A percentile compares a stretch with the other conserved stretches of the same genome.
Evolutionary conservation across 2,888 invertebrate species (phyloP).

Genomic region (Torymus tubicola): DNA sequence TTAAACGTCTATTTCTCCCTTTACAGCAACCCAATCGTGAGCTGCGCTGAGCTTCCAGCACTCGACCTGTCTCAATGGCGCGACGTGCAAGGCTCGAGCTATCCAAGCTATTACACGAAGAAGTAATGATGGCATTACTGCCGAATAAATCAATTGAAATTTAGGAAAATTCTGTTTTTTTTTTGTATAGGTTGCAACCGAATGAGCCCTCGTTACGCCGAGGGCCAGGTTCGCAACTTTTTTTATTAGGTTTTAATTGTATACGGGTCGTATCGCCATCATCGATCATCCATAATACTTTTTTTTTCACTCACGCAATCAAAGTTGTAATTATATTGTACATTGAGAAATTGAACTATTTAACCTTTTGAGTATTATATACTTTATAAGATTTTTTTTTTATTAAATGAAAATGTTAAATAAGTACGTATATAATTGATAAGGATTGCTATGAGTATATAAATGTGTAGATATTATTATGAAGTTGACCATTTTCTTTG

Average conservation of each 20-base stretch:
- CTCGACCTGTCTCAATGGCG: constrained; percentile 83
- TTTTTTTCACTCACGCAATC: constrained; percentile 21
- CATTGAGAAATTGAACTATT: constrained; percentile 48
- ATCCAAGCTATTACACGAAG: too few species aligned
- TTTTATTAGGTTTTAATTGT: too few species aligned
- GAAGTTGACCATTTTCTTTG: constrained; percentile 11
- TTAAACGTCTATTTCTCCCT: background rate
- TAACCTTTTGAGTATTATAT: constrained; percentile 46
- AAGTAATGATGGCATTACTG: too few species aligned
- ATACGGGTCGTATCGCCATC: background rate
- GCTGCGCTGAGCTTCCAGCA: constrained; percentile 81
- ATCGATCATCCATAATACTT: constrained; percentile 1
- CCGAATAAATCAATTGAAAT: constrained; percentile 18
- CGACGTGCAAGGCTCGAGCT: constrained; percentile 62
- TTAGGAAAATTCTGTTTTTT: constrained; percentile 34
- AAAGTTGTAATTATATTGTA: constrained; percentile 58
- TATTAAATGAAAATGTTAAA: constrained; percentile 9
- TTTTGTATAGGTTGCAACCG: too few species aligned
- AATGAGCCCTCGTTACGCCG: too few species aligned
- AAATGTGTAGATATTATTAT: constrained; percentile 44
- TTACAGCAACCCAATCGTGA: constrained; percentile 82
- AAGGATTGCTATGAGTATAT: constrained; percentile 34
- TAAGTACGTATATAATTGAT: constrained; percentile 24
- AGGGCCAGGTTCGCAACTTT: too few species aligned
- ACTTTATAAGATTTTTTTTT: constrained; percentile 20